Evolutionary conservation across 2,797 vertebrate species (phyloP).

Genomic region (Mallotus villosus): DNA sequence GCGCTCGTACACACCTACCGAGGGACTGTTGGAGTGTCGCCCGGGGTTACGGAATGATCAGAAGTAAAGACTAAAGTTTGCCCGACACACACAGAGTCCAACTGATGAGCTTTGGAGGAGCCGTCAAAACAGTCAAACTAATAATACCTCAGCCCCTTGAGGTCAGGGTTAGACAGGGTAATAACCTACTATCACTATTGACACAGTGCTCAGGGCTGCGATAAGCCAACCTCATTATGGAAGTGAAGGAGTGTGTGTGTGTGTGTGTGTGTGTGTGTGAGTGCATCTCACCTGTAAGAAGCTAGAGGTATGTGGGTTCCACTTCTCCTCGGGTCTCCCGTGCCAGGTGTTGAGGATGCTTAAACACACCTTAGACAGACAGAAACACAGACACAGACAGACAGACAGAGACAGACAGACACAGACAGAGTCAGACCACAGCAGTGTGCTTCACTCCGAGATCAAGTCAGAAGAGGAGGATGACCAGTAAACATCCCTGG

Average conservation of each 20-base stretch:
- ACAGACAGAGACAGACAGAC: neutral
- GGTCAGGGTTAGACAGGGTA: conserved; percentile 27
- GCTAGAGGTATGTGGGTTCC: conserved; percentile 99
- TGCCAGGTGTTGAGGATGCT: conserved; percentile 99
- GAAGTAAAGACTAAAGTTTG: too few relatives aligned
- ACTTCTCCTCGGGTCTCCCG: conserved; percentile 97
- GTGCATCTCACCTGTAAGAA: conserved; percentile 90
- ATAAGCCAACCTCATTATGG: too few relatives aligned
- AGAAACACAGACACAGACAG: conserved; percentile 18
- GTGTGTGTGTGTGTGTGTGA: neutral
- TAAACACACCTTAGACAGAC: conserved; percentile 90
- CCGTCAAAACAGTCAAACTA: conserved; percentile 34
- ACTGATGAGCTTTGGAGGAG: conserved; percentile 46
- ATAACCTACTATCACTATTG: conserved; percentile 32
- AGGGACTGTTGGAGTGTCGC: too few relatives aligned
- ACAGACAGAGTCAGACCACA: conserved; percentile 7
- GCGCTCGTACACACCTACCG: too few relatives aligned
- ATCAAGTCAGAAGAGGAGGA: neutral
- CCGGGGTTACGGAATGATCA: too few relatives aligned
- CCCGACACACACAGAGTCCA: conserved; percentile 26
- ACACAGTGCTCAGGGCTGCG: neutral
- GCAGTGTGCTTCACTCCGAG: neutral
- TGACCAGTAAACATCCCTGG: neutral
- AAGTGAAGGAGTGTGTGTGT: neutral
- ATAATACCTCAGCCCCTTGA: conserved; percentile 32